A percentile compares a stretch with the other conserved stretches of the same genome.
These are phyloP conservation scores for Iselma pallidipennis DNA, from an alignment of 2,888 invertebrate species.

Conservation along the genomic window DNA sequence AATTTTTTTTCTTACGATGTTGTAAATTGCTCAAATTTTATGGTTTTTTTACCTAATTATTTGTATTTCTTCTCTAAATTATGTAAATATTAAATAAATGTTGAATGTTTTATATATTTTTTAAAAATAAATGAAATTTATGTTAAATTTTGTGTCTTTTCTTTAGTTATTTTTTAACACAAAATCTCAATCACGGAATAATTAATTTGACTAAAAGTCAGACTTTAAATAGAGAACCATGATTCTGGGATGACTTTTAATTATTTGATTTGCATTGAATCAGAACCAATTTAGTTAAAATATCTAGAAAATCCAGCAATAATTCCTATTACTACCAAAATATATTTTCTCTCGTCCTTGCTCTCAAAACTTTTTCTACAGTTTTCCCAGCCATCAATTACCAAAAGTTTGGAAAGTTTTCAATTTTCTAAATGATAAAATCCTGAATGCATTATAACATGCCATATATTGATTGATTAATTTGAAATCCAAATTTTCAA, in stretches of 20 bases:
- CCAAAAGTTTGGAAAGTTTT: neutral
- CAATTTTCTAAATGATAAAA: neutral
- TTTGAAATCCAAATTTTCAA: neutral
- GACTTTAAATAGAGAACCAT: too few relatives aligned
- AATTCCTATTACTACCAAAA: neutral
- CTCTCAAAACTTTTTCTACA: neutral
- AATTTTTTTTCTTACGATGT: slow-evolving; percentile 22
- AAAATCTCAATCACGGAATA: too few relatives aligned
- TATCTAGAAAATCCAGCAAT: neutral
- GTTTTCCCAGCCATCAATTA: neutral
- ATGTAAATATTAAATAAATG: slow-evolving; percentile 8
- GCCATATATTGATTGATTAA: neutral
- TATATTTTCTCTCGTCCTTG: neutral
- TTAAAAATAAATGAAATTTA: slow-evolving; percentile 31
- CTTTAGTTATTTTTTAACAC: too few relatives aligned
- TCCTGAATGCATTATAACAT: too few relatives aligned
- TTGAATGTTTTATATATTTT: slow-evolving; percentile 34
- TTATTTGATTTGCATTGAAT: neutral
- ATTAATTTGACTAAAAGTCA: too few relatives aligned
- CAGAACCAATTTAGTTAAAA: neutral
- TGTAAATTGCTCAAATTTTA: slow-evolving; percentile 35
- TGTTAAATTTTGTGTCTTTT: neutral
- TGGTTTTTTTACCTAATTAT: slow-evolving; percentile 21
- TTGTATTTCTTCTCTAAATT: slow-evolving; percentile 26
- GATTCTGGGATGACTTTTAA: too few relatives aligned